Evolutionary conservation across 1,140 invertebrate species (phyloP).

Genomic region (Diabrotica undecimpunctata): DNA sequence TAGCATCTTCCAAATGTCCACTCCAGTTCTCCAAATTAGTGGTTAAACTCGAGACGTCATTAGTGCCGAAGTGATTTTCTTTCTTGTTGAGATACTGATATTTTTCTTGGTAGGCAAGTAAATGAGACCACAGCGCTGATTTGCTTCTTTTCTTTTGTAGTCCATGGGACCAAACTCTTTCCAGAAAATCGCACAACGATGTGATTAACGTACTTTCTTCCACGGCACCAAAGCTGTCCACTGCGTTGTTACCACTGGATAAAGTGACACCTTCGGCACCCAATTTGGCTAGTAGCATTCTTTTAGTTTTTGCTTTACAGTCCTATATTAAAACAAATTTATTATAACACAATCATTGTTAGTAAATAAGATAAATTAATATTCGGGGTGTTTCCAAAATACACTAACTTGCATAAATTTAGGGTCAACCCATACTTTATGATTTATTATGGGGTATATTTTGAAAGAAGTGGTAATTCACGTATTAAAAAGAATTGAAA

Average conservation of each 20-base stretch:
- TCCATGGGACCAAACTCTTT: constrained; percentile 97
- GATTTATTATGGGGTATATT: no score
- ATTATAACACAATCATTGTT: constrained; percentile 4
- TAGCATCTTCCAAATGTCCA: constrained; percentile 31
- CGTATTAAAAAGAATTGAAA: no score
- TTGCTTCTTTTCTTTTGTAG: constrained; percentile 93
- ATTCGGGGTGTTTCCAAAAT: neutral
- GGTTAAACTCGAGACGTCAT: constrained; percentile 77
- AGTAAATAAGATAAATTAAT: neutral
- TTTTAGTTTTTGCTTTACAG: constrained; percentile 90
- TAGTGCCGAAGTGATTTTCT: constrained; percentile 79
- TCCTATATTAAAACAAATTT: constrained; percentile 56
- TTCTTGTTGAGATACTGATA: constrained; percentile 74
- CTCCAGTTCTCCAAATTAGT: constrained; percentile 54
- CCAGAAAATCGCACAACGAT: constrained; percentile 93
- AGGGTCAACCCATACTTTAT: neutral
- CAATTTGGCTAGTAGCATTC: constrained; percentile 98
- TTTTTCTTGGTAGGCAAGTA: constrained; percentile 83
- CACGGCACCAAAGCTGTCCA: constrained; percentile 62
- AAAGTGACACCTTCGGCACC: constrained; percentile 88
- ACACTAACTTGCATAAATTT: neutral
- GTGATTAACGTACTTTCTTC: constrained; percentile 98
- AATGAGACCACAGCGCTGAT: constrained; percentile 91
- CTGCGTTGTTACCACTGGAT: constrained; percentile 52
- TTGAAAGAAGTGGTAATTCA: no score